Evolutionary conservation across 2,113 vertebrate genomes (phyloP).

Genomic region (Xyliphius kryptos): DNA sequence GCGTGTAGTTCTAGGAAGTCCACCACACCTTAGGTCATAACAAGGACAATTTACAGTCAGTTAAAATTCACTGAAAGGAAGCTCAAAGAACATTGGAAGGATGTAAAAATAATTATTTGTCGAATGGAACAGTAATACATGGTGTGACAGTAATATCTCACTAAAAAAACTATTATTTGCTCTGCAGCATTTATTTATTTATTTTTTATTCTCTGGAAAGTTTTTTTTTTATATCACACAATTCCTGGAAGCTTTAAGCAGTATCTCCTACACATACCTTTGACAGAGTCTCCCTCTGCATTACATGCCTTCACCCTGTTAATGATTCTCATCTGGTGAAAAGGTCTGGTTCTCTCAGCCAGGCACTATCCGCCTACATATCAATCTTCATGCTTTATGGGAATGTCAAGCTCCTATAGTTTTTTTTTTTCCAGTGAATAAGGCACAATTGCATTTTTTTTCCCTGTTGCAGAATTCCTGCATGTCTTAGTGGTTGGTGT

Average conservation of each 20-base stretch:
- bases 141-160: too few species aligned
- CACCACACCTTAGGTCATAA: conserved; percentile 21
- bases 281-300: conserved; percentile 30
- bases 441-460: conserved; percentile 32
- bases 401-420: conserved; percentile 40
- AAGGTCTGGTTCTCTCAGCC: conserved; percentile 51
- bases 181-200: too few species aligned
- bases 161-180: too few species aligned
- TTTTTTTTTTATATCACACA: conserved; percentile 20
- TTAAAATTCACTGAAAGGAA: too few species aligned
- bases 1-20: conserved; percentile 13
- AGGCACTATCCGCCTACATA: conserved; percentile 46
- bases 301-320: conserved; percentile 38
- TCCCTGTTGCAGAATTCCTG: conserved; percentile 14
- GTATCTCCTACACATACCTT: conserved; percentile 48
- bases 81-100: too few species aligned
- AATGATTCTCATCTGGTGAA: conserved; percentile 59
- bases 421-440: conserved; percentile 48
- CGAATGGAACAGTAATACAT: too few species aligned
- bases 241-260: conserved; percentile 47
- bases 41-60: conserved; percentile 9
- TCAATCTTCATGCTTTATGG: conserved; percentile 47
- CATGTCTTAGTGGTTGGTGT: conserved; percentile 42
- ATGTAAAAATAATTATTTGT: too few species aligned
- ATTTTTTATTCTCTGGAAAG: not conserved